phyloP scores from a whole-genome alignment of 2,888 invertebrate species.

The Dasypolia templi region DNA sequence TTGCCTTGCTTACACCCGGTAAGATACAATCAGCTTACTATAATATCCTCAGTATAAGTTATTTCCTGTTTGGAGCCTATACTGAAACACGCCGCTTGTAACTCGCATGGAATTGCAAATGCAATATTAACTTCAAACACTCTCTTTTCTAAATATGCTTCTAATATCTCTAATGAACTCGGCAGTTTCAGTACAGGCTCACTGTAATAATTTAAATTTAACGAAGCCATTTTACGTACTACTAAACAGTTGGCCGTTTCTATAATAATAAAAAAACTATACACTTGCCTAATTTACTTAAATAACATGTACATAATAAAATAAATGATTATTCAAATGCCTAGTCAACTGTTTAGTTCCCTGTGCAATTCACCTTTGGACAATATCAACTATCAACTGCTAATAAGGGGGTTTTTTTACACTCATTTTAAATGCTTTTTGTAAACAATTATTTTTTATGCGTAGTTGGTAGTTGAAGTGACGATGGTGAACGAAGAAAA shows the following conservation, averaged over 20 bases:
- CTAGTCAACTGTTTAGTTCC: slow-evolving; percentile 81
- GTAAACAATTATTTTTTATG: slow-evolving; percentile 78
- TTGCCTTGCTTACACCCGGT: slow-evolving; percentile 90
- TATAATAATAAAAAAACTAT: slow-evolving; percentile 11
- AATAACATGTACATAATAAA: slow-evolving; percentile 39
- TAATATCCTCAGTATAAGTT: slow-evolving; percentile 90
- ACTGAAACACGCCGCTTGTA: slow-evolving; percentile 84
- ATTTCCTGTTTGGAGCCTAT: slow-evolving; percentile 85
- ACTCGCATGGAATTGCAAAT: slow-evolving; percentile 73
- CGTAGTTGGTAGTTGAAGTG: slow-evolving; percentile 89
- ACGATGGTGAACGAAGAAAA: slow-evolving; percentile 85
- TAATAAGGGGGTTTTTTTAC: slow-evolving; percentile 84
- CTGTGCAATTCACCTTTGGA: slow-evolving; percentile 80
- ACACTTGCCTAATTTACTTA: slow-evolving; percentile 48
- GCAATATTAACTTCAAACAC: slow-evolving; percentile 65
- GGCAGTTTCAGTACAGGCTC: slow-evolving; percentile 87
- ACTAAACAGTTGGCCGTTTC: slow-evolving; percentile 81
- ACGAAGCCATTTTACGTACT: slow-evolving; percentile 84
- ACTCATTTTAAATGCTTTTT: slow-evolving; percentile 80
- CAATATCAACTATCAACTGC: slow-evolving; percentile 89
- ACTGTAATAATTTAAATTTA: slow-evolving; percentile 80
- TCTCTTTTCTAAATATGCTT: slow-evolving; percentile 68
- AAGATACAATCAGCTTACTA: slow-evolving; percentile 90
- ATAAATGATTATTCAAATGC: slow-evolving; percentile 27
- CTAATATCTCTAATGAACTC: slow-evolving; percentile 70